phyloP scores from a whole-genome alignment of 2,888 invertebrate genomes.

The Drosophila acutilabella region DNA sequence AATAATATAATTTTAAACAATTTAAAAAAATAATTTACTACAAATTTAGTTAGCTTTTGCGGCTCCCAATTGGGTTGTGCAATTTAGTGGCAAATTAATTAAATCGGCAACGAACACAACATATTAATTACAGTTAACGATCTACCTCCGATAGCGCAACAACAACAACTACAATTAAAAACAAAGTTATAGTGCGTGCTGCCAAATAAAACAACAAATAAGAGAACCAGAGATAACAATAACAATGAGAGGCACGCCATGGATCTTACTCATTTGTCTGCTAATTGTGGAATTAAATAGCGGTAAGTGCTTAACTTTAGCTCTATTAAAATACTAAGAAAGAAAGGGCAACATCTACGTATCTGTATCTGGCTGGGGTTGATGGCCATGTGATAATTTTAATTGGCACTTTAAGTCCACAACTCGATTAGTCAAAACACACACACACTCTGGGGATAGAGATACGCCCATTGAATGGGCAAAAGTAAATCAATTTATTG shows the following conservation, averaged over 20 bases:
- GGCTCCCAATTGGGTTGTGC: slow-evolving; percentile 48
- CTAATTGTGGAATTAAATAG: slow-evolving; percentile 62
- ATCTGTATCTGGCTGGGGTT: not conserved
- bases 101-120: slow-evolving; percentile 52
- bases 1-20: slow-evolving; percentile 2
- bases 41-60: slow-evolving; percentile 45
- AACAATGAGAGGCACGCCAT: slow-evolving; percentile 61
- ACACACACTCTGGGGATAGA: not conserved
- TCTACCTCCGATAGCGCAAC: slow-evolving; percentile 66
- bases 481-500: slow-evolving; percentile 14
- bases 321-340: not conserved
- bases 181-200: slow-evolving; percentile 45
- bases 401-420: slow-evolving; percentile 25
- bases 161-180: slow-evolving; percentile 29
- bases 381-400: slow-evolving; percentile 31
- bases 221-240: slow-evolving; percentile 16
- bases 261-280: slow-evolving; percentile 60
- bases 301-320: slow-evolving; percentile 53
- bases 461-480: slow-evolving; percentile 26
- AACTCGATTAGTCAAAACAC: not conserved
- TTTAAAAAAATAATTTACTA: slow-evolving; percentile 1
- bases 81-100: slow-evolving; percentile 66
- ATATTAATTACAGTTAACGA: slow-evolving; percentile 78
- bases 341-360: slow-evolving; percentile 2
- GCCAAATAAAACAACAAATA: slow-evolving; percentile 26